Evolutionary conservation across 2,888 invertebrate species (phyloP).

Genomic region (Mactromeris polynyma): DNA sequence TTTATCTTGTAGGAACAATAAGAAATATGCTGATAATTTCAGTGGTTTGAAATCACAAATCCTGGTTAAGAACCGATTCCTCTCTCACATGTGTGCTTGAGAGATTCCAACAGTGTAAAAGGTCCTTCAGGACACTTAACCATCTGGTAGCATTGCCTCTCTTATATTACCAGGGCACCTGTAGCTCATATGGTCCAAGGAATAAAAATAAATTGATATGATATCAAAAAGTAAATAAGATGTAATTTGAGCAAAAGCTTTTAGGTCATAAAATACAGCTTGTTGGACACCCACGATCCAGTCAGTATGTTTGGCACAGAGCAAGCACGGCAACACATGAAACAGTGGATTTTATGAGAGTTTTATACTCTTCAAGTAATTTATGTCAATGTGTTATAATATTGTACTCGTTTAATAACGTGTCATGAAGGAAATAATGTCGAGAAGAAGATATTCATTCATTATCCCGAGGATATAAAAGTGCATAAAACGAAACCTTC

Average conservation of each 20-base stretch:
- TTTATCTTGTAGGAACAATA: no score
- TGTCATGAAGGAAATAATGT: background rate
- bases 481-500: background rate
- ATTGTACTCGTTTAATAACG: constrained; percentile 1
- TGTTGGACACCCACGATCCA: constrained; percentile 57
- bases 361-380: constrained; percentile 28
- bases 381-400: constrained; percentile 30
- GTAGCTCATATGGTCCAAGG: constrained; percentile 50
- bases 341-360: constrained; percentile 32
- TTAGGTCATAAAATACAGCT: constrained; percentile 27
- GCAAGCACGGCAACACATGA: constrained; percentile 2
- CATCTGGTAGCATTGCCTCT: constrained; percentile 34
- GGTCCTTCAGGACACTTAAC: background rate
- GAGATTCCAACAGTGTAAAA: background rate
- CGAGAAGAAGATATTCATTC: background rate
- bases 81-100: background rate
- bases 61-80: background rate
- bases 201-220: constrained; percentile 62
- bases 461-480: background rate
- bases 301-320: background rate
- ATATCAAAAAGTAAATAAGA: constrained; percentile 55
- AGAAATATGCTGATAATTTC: no score
- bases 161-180: constrained; percentile 56
- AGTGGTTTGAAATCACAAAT: no score
- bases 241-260: constrained; percentile 56